Evolutionary conservation across 2,888 invertebrate species (phyloP), one percentile per base, ranked within the genome.

Genomic region (Seladonia tumulorum): DNA sequence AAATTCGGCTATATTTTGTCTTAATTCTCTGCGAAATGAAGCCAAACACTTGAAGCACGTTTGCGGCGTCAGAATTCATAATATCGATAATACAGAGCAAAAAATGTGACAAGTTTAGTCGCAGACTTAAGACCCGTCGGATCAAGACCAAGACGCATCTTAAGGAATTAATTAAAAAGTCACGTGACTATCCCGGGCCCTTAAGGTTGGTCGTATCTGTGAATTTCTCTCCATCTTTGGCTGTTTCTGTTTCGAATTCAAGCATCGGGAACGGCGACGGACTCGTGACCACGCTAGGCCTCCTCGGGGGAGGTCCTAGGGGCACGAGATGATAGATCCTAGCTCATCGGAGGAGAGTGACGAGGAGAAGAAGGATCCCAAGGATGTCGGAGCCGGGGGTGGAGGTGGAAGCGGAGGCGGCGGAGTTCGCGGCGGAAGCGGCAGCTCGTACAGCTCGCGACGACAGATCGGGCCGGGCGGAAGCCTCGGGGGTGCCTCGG

Each of bases 301-400:
- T 84, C 90, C 87, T 66, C 42, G 68, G 35, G 70, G 79, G 89
- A 83, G 81, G 88, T 85, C 83, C 81, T 74, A 79, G 83, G 25
- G 60, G 66, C 72, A 68, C 80, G 74, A 76, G 90, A 99, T 99
- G 99, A 98, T 99, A 95, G 98, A 99, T 95, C 99, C 99, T 90
- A 99, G 99, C 95, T 99, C 99, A 91, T 99, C 99, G 88, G 99
- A 99, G 95, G 99, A 99, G 95, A 98, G 97, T 92, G 99, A 99
- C 92, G 98, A 98, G 95, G 98, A 98, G 95, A 97, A 97, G 95
- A 97, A 91, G 92, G 94, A 91, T 93, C 95, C 85, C 90, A 94
- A 88, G 7, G 63, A 73, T n/a, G 82, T 35, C 4, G 82, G 94
- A 91, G 93, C 93, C 90, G 88, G 92, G 89, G 90, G 90, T 89